Conservation (phyloP, 2,797 vertebrate genomes). For the Menidia menidia region DNA sequence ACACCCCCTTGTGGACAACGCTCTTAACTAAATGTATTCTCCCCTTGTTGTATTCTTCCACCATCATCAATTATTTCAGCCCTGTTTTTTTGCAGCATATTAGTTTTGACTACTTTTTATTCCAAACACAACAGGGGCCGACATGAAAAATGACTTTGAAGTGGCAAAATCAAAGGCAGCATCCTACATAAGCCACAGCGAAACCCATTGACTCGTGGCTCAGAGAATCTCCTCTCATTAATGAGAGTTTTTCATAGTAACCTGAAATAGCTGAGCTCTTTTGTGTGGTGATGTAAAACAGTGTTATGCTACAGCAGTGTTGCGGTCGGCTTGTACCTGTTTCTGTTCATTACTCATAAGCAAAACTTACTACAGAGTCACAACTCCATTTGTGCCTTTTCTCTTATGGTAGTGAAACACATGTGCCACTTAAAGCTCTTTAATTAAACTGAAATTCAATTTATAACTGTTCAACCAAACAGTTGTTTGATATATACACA, state of each 20-base stretch:
- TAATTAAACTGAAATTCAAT: not conserved
- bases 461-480: not conserved
- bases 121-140: conserved; percentile 31
- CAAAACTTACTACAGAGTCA: not conserved
- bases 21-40: conserved; percentile 17
- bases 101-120: conserved; percentile 38
- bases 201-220: conserved; percentile 36
- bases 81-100: conserved; percentile 25
- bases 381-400: not conserved
- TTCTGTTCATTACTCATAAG: not conserved
- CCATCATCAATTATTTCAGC: conserved; percentile 18
- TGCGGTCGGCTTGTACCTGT: not conserved
- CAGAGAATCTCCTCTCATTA: conserved; percentile 1
- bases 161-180: conserved; percentile 37
- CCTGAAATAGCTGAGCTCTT: not conserved
- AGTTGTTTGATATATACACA: not conserved
- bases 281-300: not conserved
- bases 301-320: not conserved
- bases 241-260: conserved; percentile 9
- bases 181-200: conserved; percentile 18
- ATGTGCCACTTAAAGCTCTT: not conserved
- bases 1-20: conserved; percentile 53
- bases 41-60: conserved; percentile 14
- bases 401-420: not conserved
- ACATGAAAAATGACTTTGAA: conserved; percentile 54